phyloP scores from a whole-genome alignment of 2,797 vertebrate species.

The Peromyscus attwateri region DNA sequence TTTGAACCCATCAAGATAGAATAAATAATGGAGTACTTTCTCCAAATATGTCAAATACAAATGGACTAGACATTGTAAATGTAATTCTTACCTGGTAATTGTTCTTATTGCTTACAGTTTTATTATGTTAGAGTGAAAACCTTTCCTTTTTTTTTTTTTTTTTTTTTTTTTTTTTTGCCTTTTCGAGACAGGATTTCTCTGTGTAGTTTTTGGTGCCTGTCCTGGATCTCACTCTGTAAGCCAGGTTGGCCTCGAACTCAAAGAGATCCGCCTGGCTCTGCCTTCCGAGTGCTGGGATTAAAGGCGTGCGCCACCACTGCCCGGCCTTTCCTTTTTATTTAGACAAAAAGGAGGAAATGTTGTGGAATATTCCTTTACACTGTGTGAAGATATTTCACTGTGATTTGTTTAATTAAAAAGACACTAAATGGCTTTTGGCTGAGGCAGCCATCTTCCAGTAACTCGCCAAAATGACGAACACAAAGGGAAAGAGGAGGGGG shows the following conservation, averaged over 20 bases:
- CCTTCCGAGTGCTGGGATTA: no score
- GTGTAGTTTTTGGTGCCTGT: no score
- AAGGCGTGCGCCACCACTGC: no score
- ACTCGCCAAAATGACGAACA: no score
- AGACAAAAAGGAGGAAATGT: neutral
- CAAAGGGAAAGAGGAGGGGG: no score
- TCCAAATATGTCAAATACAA: neutral
- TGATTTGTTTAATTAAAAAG: neutral
- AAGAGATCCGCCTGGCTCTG: no score
- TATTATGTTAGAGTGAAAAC: neutral
- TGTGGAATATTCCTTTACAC: neutral
- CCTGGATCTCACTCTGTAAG: no score
- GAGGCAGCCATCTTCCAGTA: no score
- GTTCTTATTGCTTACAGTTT: neutral
- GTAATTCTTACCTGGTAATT: neutral
- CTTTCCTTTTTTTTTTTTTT: neutral
- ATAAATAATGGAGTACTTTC: neutral
- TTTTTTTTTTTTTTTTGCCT: neutral
- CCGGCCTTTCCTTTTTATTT: neutral
- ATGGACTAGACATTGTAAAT: neutral
- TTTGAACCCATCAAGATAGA: neutral
- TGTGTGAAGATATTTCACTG: neutral
- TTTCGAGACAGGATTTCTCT: neutral
- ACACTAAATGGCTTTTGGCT: no score
- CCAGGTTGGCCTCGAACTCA: no score